Conservation (phyloP, 2,797 vertebrate species). For the Phaenicophaeus curvirostris region DNA sequence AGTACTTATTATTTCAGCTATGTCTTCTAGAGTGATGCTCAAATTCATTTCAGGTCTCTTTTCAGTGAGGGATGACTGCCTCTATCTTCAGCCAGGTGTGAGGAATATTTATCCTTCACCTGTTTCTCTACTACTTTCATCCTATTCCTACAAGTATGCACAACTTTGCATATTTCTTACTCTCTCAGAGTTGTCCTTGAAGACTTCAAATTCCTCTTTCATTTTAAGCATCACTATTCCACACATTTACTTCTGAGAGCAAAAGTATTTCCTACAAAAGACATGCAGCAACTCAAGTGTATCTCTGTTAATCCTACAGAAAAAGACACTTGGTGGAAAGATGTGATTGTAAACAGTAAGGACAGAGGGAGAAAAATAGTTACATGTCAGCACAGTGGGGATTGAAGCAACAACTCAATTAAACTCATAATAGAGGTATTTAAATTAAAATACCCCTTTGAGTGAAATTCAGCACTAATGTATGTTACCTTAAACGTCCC, state of each 20-base stretch:
- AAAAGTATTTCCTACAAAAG: background rate
- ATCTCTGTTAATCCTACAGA: background rate
- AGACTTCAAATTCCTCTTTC: background rate
- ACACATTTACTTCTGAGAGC: background rate
- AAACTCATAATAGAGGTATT: slow-evolving; percentile 42
- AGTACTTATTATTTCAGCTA: background rate
- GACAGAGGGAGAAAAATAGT: background rate
- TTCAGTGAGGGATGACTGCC: background rate
- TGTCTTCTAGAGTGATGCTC: background rate
- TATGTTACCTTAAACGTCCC: background rate
- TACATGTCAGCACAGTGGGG: background rate
- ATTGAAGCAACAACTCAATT: slow-evolving; percentile 8
- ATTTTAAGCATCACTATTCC: background rate
- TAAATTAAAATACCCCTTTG: slow-evolving; percentile 47
- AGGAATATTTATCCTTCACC: background rate
- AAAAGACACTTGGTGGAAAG: background rate
- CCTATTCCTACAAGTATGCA: background rate
- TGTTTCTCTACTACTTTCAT: background rate
- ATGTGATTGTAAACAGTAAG: background rate
- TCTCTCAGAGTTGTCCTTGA: background rate
- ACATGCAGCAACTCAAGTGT: background rate
- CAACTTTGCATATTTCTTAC: background rate
- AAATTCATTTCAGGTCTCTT: background rate
- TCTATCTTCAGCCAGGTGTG: background rate
- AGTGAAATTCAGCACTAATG: slow-evolving; percentile 51